Evolutionary conservation across 2,797 vertebrate species (phyloP).

Genomic region (Macroramphosus scolopax): DNA sequence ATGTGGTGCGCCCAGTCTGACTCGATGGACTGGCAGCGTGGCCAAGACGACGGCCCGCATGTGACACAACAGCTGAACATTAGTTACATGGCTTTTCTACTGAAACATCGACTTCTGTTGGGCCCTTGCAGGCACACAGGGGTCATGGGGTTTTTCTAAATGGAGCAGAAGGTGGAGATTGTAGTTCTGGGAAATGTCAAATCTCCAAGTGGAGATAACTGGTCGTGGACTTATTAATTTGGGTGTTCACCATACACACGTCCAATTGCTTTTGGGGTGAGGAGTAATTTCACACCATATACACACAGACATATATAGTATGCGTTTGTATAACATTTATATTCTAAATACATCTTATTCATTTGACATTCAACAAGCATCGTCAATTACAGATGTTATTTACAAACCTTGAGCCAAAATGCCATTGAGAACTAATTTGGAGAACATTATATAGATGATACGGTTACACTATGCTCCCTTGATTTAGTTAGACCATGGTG

Average conservation of each 20-base stretch:
- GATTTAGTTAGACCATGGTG: neutral
- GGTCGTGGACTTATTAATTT: conserved; percentile 7
- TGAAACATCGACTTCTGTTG: conserved; percentile 11
- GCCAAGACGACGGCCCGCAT: conserved; percentile 3
- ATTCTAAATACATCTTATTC: no score
- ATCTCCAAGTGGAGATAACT: conserved; percentile 32
- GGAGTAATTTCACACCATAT: no score
- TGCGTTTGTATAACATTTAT: no score
- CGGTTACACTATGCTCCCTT: no score
- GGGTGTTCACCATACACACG: conserved; percentile 4
- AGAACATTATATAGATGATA: neutral
- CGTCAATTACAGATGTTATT: no score
- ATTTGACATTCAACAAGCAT: neutral
- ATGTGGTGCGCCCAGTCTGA: conserved; percentile 7
- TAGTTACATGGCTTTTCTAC: conserved; percentile 23
- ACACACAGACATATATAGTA: no score
- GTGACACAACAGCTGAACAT: conserved; percentile 37
- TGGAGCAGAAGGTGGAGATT: conserved; percentile 22
- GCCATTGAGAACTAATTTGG: no score
- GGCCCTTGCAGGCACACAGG: conserved; percentile 18
- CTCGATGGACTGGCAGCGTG: conserved; percentile 6
- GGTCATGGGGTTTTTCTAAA: conserved; percentile 22
- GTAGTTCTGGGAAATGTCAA: conserved; percentile 29
- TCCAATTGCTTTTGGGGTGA: conserved; percentile 5
- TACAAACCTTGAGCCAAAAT: no score